Conservation (phyloP, 2,113 vertebrate genomes). For the Aleadryas rufinucha region DNA sequence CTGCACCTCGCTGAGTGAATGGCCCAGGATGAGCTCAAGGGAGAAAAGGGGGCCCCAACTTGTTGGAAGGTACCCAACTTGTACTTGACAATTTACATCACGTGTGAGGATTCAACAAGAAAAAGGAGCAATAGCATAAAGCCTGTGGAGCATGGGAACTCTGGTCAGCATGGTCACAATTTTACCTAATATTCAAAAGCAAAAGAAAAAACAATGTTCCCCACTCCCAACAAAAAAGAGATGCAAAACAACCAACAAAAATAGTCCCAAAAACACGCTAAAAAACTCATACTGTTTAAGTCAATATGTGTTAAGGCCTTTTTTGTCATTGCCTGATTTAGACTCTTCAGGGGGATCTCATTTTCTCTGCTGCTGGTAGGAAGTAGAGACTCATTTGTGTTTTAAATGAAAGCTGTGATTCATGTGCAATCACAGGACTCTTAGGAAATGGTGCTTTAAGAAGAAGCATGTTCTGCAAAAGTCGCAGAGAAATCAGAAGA, state of each 20-base stretch:
- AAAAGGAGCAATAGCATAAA: background rate
- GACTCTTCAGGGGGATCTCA: constrained; percentile 14
- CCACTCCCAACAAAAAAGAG: background rate
- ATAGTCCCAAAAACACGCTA: fast-evolving
- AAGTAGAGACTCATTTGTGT: constrained; percentile 53
- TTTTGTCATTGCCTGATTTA: constrained; percentile 34
- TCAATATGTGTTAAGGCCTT: background rate
- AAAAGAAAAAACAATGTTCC: background rate
- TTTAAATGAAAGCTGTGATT: constrained; percentile 59
- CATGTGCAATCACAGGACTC: constrained; percentile 29
- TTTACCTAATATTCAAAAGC: background rate
- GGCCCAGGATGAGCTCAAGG: background rate
- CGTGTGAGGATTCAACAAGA: background rate
- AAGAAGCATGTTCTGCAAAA: constrained; percentile 23
- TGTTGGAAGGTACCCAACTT: background rate
- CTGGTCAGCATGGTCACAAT: background rate
- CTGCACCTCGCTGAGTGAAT: background rate
- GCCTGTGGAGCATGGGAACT: background rate
- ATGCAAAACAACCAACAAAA: background rate
- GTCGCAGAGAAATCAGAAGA: constrained; percentile 2
- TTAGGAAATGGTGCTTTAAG: constrained; percentile 1
- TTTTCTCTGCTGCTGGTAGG: constrained; percentile 26
- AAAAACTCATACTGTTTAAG: background rate
- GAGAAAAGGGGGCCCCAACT: fast-evolving
- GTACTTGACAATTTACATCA: background rate